phyloP scores from a whole-genome alignment of 2,888 invertebrate genomes.

The Subacronicta megacephala region DNA sequence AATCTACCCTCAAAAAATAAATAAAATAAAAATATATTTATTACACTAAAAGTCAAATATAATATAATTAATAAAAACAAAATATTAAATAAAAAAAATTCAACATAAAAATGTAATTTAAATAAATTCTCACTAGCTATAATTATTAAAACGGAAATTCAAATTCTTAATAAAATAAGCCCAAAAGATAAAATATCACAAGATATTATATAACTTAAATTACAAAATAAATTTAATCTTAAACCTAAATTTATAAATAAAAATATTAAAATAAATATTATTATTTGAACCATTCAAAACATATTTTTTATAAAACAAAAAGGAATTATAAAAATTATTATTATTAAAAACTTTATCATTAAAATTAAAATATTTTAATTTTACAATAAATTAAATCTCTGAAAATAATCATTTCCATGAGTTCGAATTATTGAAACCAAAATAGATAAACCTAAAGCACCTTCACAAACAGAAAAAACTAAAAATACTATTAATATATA shows the following conservation, averaged over 20 bases:
- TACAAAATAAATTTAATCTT: constrained; percentile 72
- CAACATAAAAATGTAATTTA: constrained; percentile 78
- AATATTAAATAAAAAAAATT: constrained; percentile 88
- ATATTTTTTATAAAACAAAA: constrained; percentile 84
- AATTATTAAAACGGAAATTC: constrained; percentile 90
- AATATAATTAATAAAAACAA: constrained; percentile 88
- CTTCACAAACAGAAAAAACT: constrained; percentile 91
- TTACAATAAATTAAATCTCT: constrained; percentile 87
- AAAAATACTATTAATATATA: constrained; percentile 91
- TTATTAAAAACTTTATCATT: constrained; percentile 89
- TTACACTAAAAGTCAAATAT: constrained; percentile 88
- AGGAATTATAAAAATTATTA: constrained; percentile 85
- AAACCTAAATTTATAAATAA: constrained; percentile 80
- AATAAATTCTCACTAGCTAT: constrained; percentile 87
- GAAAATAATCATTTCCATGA: constrained; percentile 91
- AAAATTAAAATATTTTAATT: constrained; percentile 1
- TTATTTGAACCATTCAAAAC: constrained; percentile 88
- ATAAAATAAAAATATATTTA: constrained; percentile 92
- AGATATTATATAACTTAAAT: constrained; percentile 82
- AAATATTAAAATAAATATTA: constrained; percentile 86
- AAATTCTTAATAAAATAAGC: constrained; percentile 89
- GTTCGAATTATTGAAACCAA: constrained; percentile 90
- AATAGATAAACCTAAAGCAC: constrained; percentile 90
- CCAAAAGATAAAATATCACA: constrained; percentile 88
- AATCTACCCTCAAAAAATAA: constrained; percentile 92